phyloP scores from a whole-genome alignment of 2,113 vertebrate genomes.

The Semnopithecus entellus region DNA sequence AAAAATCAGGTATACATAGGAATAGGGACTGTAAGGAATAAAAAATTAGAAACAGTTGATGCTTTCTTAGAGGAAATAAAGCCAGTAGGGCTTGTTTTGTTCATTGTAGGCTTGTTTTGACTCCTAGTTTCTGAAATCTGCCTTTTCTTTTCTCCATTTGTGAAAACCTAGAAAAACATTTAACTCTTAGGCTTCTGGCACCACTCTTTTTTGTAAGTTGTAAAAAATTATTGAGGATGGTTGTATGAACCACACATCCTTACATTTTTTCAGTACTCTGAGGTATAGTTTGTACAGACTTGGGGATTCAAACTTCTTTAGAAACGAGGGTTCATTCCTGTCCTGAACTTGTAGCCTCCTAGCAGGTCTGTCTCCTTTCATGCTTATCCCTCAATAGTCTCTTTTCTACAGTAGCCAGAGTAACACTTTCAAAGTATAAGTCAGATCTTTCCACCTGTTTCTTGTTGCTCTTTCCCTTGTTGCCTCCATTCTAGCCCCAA shows the following conservation, averaged over 20 bases:
- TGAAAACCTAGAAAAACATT: constrained; percentile 36
- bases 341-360: not conserved
- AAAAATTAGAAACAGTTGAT: not conserved
- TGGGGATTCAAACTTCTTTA: not conserved
- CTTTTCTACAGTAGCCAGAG: not conserved
- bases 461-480: not conserved
- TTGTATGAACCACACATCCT: not conserved
- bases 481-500: not conserved
- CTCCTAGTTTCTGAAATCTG: not conserved
- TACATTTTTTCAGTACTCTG: not conserved
- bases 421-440: not conserved
- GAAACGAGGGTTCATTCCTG: not conserved
- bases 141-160: constrained; percentile 26
- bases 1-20: not conserved
- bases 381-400: not conserved
- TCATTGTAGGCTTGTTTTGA: constrained; percentile 35
- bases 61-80: not conserved
- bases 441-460: not conserved
- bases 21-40: constrained; percentile 36
- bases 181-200: constrained; percentile 22
- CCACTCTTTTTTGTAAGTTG: not conserved
- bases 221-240: not conserved
- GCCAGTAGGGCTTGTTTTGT: constrained; percentile 34
- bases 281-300: not conserved
- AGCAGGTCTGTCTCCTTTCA: not conserved